Evolutionary conservation across 2,888 invertebrate species (phyloP).

Genomic region (Acholoe squamosa): DNA sequence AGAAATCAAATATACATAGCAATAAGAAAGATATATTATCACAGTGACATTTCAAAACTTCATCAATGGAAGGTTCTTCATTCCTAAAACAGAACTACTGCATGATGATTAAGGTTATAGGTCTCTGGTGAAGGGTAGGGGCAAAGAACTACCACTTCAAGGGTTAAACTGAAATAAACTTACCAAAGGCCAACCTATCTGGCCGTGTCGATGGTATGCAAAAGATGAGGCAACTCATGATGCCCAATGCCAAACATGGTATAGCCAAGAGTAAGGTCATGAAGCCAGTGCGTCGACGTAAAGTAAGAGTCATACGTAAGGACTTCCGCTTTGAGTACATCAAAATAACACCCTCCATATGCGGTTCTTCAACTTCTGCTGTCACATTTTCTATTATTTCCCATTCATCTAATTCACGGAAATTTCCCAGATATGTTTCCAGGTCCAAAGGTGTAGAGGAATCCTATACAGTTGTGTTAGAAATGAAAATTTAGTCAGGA

Average conservation of each 20-base stretch:
- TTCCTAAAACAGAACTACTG: too few species aligned
- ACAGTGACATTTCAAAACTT: too few species aligned
- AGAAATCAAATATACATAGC: background rate
- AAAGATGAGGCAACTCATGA: conserved; percentile 12
- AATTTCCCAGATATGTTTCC: background rate
- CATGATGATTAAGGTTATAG: too few species aligned
- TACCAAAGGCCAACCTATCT: background rate
- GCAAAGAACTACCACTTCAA: too few species aligned
- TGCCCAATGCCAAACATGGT: background rate
- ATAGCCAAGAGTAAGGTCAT: background rate
- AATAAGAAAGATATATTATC: too few species aligned
- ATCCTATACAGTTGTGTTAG: too few species aligned
- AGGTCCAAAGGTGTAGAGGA: background rate
- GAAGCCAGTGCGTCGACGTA: conserved; percentile 3
- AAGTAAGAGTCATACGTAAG: background rate
- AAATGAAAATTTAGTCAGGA: too few species aligned
- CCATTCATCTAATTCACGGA: background rate
- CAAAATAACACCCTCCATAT: background rate
- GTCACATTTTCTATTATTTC: background rate
- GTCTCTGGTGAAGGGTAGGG: too few species aligned
- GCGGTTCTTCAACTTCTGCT: background rate
- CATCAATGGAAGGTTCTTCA: too few species aligned
- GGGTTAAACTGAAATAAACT: background rate
- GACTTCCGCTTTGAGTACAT: background rate
- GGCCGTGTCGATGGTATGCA: background rate